A percentile compares a stretch with the other conserved stretches of the same genome.
These are phyloP conservation scores for Tinea trinotella DNA, from an alignment of 2,888 invertebrate species.

Conservation along the genomic window DNA sequence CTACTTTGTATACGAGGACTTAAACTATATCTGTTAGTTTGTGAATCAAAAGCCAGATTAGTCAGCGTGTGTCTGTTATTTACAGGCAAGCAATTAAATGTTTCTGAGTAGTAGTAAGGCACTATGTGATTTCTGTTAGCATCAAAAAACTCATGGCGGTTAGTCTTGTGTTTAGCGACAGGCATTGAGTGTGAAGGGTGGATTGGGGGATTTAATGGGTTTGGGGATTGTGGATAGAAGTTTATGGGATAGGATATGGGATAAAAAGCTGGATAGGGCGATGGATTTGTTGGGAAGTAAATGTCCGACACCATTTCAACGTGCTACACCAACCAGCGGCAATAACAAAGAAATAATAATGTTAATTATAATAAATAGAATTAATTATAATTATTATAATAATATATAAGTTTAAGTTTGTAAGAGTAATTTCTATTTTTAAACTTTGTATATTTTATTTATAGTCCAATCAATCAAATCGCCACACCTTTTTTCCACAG, in stretches of 20 bases:
- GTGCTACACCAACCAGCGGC: conserved; percentile 73
- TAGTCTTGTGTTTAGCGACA: conserved; percentile 37
- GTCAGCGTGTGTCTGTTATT: conserved; percentile 50
- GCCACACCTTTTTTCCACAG: too few species aligned
- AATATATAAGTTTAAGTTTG: background rate
- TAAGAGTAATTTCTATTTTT: background rate
- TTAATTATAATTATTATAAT: conserved; percentile 20
- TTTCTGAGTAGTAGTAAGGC: conserved; percentile 65
- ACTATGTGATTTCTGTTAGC: conserved; percentile 71
- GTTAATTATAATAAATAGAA: conserved; percentile 47
- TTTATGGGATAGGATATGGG: conserved; percentile 61
- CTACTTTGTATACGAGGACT: conserved; percentile 39
- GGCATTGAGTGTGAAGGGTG: conserved; percentile 51
- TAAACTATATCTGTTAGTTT: conserved; percentile 40
- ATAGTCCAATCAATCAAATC: too few species aligned
- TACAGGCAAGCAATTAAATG: conserved; percentile 58
- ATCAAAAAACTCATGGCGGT: conserved; percentile 62
- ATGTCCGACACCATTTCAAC: conserved; percentile 84
- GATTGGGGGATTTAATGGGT: conserved; percentile 31
- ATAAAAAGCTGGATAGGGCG: conserved; percentile 59
- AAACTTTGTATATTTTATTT: too few species aligned
- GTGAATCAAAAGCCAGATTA: conserved; percentile 43
- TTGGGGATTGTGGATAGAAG: conserved; percentile 54
- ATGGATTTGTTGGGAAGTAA: conserved; percentile 74
- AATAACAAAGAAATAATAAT: conserved; percentile 62